These are phyloP conservation scores for Psittacara wagleri DNA, from an alignment of 2,113 vertebrate species.

Conservation along the genomic window DNA sequence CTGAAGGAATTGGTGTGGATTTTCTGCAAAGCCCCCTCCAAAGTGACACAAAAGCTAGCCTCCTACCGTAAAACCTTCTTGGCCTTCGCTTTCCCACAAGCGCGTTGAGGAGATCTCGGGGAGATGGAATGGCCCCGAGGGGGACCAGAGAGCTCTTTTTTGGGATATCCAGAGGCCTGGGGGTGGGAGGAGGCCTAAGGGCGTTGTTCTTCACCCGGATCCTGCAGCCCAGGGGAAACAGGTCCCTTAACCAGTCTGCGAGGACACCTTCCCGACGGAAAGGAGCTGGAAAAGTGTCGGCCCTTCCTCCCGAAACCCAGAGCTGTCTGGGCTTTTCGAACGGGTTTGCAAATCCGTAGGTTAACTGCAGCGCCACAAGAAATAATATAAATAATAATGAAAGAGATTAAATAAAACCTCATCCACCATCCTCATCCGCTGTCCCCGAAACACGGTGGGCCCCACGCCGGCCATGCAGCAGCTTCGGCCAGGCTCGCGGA, in stretches of 20 bases:
- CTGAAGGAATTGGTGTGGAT: fast-evolving
- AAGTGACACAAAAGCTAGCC: neutral
- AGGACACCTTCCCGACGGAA: fast-evolving
- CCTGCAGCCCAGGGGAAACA: neutral
- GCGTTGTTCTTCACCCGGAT: fast-evolving
- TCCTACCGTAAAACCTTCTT: neutral
- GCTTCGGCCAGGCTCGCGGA: neutral
- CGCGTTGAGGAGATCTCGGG: fast-evolving
- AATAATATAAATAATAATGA: neutral
- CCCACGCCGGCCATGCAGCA: neutral
- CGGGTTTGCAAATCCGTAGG: neutral
- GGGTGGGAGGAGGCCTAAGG: neutral
- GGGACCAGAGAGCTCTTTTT: too few relatives aligned
- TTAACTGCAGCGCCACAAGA: neutral
- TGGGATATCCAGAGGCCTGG: neutral
- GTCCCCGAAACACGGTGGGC: fast-evolving
- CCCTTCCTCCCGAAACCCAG: neutral
- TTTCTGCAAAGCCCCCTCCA: neutral
- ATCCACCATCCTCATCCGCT: neutral
- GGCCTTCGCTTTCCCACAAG: fast-evolving
- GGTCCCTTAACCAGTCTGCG: fast-evolving
- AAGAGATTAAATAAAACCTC: neutral
- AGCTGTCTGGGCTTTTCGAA: neutral
- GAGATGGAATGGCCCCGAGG: neutral
- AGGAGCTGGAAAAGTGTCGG: fast-evolving